Evolutionary conservation across 2,113 vertebrate species (phyloP).

Genomic region (Ellobius talpinus): DNA sequence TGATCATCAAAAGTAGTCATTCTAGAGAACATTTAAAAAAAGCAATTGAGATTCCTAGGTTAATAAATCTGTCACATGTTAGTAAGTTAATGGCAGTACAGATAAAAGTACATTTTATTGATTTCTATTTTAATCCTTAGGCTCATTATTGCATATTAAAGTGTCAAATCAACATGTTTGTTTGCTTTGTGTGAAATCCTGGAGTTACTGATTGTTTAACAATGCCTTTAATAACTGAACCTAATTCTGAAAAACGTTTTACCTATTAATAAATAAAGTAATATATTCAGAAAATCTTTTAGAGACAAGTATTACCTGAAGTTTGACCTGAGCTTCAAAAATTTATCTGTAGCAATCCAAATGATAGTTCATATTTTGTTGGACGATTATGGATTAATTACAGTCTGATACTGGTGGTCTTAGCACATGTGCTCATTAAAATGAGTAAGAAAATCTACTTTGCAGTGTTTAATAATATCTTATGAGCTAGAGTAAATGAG

Average conservation of each 20-base stretch:
- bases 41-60: constrained; percentile 63
- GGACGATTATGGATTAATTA: not conserved
- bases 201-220: not conserved
- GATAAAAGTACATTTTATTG: constrained; percentile 41
- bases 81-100: constrained; percentile 68
- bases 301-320: not conserved
- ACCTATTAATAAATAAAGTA: not conserved
- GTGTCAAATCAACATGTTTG: constrained; percentile 47
- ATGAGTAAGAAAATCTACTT: not conserved
- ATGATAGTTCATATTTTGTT: not conserved
- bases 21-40: constrained; percentile 71
- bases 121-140: constrained; percentile 72
- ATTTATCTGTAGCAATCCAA: not conserved
- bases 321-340: not conserved
- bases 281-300: not conserved
- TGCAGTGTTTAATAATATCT: not conserved
- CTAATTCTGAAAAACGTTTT: not conserved
- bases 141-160: constrained; percentile 65
- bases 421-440: not conserved
- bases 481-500: not conserved
- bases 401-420: not conserved
- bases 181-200: constrained; percentile 10
- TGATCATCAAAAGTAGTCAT: constrained; percentile 29
- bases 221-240: not conserved
- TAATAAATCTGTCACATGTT: constrained; percentile 77